Evolutionary conservation across 1,140 invertebrate genomes (phyloP).

Genomic region (Tetragnatha versicolor): DNA sequence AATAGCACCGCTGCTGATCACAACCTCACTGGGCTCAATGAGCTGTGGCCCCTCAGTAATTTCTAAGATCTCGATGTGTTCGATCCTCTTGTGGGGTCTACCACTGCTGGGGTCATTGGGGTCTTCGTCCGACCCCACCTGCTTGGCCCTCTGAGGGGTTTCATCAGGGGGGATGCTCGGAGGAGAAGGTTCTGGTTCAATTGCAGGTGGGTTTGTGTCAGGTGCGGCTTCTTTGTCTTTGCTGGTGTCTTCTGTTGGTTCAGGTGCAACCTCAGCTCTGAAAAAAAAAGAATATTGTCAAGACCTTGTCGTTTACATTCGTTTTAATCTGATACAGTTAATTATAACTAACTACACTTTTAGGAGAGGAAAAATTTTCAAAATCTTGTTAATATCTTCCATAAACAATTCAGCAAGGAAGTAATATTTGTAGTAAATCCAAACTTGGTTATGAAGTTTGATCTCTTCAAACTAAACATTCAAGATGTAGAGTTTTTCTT

Average conservation of each 20-base stretch:
- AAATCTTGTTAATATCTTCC: no score
- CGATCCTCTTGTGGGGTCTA: slow-evolving; percentile 58
- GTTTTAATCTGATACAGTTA: not conserved
- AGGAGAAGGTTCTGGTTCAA: not conserved
- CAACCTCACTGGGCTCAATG: slow-evolving; percentile 81
- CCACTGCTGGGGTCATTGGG: slow-evolving; percentile 6
- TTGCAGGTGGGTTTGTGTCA: slow-evolving; percentile 4
- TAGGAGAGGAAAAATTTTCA: no score
- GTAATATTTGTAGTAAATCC: no score
- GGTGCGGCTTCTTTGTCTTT: not conserved
- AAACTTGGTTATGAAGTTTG: no score
- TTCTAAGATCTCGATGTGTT: slow-evolving; percentile 65
- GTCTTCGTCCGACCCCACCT: slow-evolving; percentile 13
- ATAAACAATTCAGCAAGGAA: no score
- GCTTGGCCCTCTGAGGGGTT: slow-evolving; percentile 32
- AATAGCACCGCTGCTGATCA: slow-evolving; percentile 75
- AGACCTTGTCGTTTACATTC: not conserved
- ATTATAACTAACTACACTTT: not conserved
- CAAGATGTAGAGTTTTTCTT: no score
- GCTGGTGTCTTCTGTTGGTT: not conserved
- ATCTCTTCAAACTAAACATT: no score
- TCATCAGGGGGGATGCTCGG: slow-evolving; percentile 34
- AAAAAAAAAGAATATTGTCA: not conserved
- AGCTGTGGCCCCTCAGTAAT: slow-evolving; percentile 71
- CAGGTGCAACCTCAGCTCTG: not conserved